phyloP scores from a whole-genome alignment of 2,888 invertebrate species.

The Pollenia griseotomentosa region DNA sequence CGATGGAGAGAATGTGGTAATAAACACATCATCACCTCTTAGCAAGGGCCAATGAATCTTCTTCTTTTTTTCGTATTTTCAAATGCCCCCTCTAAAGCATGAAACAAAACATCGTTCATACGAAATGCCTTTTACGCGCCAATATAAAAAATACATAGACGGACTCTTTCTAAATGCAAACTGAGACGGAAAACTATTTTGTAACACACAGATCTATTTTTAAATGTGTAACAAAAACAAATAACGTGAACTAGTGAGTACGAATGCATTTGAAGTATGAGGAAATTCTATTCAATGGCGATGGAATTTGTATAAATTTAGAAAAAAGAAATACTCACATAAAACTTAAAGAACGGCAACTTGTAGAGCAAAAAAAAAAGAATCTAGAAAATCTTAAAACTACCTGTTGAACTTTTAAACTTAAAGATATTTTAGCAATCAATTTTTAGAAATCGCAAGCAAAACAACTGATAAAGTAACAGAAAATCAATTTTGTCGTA shows the following conservation, averaged over 20 bases:
- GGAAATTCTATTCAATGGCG: not conserved
- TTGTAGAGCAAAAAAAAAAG: not conserved
- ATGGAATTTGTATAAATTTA: not conserved
- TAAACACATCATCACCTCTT: conserved; percentile 30
- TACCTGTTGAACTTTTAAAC: conserved; percentile 1
- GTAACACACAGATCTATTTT: not conserved
- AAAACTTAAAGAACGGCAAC: too few species aligned
- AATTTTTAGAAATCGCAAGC: not conserved
- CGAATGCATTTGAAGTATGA: conserved; percentile 4
- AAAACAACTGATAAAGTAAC: too few species aligned
- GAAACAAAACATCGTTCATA: not conserved
- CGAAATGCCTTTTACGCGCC: not conserved
- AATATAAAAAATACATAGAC: not conserved
- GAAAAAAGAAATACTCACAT: too few species aligned
- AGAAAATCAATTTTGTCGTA: too few species aligned
- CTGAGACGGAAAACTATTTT: not conserved
- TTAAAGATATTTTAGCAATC: not conserved
- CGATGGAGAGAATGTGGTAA: not conserved
- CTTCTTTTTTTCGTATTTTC: not conserved
- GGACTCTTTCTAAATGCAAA: too few species aligned
- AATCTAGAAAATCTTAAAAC: not conserved
- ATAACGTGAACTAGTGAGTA: not conserved
- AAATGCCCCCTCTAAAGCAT: not conserved
- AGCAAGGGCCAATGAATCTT: conserved; percentile 53
- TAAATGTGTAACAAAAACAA: not conserved